These are phyloP conservation scores for Ptiloglossa arizonensis DNA, from an alignment of 1,140 invertebrate species.

Conservation along the genomic window DNA sequence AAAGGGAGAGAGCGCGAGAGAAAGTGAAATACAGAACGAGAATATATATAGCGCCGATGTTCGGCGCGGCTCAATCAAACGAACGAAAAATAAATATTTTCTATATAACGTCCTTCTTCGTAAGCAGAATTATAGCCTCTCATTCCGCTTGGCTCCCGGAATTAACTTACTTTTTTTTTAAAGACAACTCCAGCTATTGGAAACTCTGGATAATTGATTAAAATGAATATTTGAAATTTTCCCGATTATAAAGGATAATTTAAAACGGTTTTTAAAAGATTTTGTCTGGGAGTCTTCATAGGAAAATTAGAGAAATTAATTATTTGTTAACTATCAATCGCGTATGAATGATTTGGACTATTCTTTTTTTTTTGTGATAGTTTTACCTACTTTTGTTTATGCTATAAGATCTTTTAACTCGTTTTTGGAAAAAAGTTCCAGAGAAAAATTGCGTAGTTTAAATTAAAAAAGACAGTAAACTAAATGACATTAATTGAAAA, in stretches of 20 bases:
- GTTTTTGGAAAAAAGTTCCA: conserved; percentile 3
- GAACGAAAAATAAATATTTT: conserved; percentile 80
- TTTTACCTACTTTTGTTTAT: conserved; percentile 20
- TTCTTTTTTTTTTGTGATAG: neutral
- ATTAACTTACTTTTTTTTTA: conserved; percentile 18
- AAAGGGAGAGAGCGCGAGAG: neutral
- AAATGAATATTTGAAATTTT: neutral
- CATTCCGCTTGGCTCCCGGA: conserved; percentile 68
- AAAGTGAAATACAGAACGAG: conserved; percentile 47
- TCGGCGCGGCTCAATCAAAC: conserved; percentile 68
- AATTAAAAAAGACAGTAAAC: neutral
- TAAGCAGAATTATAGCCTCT: conserved; percentile 74
- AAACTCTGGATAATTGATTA: neutral
- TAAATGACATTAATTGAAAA: neutral
- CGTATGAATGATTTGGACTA: neutral
- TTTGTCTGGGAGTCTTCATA: conserved; percentile 32
- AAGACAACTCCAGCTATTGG: neutral
- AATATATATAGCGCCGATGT: conserved; percentile 68
- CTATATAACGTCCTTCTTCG: conserved; percentile 75
- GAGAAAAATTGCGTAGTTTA: conserved; percentile 18
- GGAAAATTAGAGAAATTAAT: neutral
- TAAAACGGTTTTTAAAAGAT: neutral
- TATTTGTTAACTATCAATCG: conserved; percentile 3
- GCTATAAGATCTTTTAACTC: neutral
- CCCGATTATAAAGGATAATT: neutral